A percentile compares a stretch with the other conserved stretches of the same genome.
phyloP scores from a whole-genome alignment of 1,140 invertebrate species.

The Hormaphis cornu region DNA sequence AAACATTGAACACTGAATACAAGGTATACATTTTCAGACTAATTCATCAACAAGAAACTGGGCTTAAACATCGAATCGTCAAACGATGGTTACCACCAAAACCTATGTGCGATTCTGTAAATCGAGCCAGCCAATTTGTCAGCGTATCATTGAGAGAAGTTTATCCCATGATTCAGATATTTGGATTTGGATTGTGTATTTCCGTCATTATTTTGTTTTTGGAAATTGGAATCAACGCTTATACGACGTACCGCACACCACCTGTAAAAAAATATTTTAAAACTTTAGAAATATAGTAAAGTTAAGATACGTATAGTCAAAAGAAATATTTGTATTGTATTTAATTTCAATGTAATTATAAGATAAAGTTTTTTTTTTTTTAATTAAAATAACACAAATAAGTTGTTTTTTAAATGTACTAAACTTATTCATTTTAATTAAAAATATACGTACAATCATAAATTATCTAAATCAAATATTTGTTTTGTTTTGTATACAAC shows the following conservation, averaged over 20 bases:
- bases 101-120: background rate
- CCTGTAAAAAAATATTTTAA: background rate
- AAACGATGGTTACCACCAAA: background rate
- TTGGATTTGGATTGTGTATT: background rate
- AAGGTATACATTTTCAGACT: background rate
- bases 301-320: too few relatives aligned
- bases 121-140: background rate
- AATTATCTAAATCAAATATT: too few relatives aligned
- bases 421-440: too few relatives aligned
- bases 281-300: too few relatives aligned
- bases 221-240: background rate
- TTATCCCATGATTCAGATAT: background rate
- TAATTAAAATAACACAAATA: too few relatives aligned
- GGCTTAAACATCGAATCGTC: background rate
- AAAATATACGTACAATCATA: too few relatives aligned
- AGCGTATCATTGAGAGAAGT: conserved; percentile 1
- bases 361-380: too few relatives aligned
- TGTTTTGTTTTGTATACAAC: too few relatives aligned
- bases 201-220: background rate
- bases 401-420: too few relatives aligned
- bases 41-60: background rate
- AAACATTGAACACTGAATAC: too few relatives aligned
- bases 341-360: too few relatives aligned
- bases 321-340: too few relatives aligned
- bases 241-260: background rate